Evolutionary conservation across 2,797 vertebrate species (phyloP).

Genomic region (Lindbergichthys nudifrons): DNA sequence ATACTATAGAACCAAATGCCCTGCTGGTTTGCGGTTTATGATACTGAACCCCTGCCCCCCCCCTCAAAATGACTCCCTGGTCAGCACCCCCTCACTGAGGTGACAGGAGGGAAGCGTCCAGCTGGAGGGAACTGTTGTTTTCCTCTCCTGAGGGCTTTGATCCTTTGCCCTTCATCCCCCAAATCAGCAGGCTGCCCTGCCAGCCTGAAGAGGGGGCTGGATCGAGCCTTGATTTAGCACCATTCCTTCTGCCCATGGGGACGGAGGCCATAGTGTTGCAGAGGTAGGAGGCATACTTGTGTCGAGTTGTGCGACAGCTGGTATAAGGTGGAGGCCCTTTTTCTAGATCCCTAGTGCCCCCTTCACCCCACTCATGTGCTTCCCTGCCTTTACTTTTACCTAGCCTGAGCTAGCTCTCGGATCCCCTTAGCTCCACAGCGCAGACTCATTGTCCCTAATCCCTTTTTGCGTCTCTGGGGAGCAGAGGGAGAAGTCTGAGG

Average conservation of each 20-base stretch:
- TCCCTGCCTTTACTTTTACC: slow-evolving; percentile 45
- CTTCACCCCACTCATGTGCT: slow-evolving; percentile 40
- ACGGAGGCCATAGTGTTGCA: slow-evolving; percentile 22
- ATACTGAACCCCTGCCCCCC: slow-evolving; percentile 36
- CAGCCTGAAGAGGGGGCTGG: slow-evolving; percentile 61
- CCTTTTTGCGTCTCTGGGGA: slow-evolving; percentile 71
- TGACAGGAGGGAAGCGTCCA: slow-evolving; percentile 78
- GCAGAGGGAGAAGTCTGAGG: slow-evolving; percentile 57
- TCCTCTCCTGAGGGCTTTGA: slow-evolving; percentile 77
- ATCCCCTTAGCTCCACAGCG: slow-evolving; percentile 55
- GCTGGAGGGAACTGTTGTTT: slow-evolving; percentile 76
- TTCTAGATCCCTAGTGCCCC: slow-evolving; percentile 15
- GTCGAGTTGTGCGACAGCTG: slow-evolving; percentile 73
- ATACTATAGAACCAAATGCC: slow-evolving; percentile 46
- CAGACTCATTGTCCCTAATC: slow-evolving; percentile 77
- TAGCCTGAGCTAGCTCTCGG: slow-evolving; percentile 43
- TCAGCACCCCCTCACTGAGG: slow-evolving; percentile 61
- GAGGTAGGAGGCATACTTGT: slow-evolving; percentile 62
- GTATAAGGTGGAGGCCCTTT: slow-evolving; percentile 62
- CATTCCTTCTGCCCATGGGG: slow-evolving; percentile 36
- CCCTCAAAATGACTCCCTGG: slow-evolving; percentile 37
- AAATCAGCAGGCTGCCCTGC: slow-evolving; percentile 61
- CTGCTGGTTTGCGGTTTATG: slow-evolving; percentile 68
- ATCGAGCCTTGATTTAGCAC: slow-evolving; percentile 73
- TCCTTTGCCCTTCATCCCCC: slow-evolving; percentile 72